Conservation (phyloP, 2,113 vertebrate genomes). For the Hippocampus abdominalis region DNA sequence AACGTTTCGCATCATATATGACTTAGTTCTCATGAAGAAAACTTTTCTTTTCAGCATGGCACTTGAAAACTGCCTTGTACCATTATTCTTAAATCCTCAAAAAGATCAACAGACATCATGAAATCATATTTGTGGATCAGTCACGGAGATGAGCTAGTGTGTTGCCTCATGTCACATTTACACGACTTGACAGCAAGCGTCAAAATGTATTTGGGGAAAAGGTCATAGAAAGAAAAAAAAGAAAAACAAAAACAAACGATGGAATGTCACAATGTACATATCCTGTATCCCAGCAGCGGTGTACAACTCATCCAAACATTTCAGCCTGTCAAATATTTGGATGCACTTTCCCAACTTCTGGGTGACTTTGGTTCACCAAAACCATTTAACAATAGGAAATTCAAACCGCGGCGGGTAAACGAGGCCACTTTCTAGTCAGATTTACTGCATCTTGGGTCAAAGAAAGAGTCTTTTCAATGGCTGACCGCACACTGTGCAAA, state of each 20-base stretch:
- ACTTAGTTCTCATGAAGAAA: not conserved
- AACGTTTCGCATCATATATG: not conserved
- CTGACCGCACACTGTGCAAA: constrained; percentile 5
- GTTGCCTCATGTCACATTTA: not conserved
- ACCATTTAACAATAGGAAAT: not conserved
- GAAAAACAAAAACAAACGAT: not conserved
- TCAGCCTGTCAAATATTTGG: not conserved
- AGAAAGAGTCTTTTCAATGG: not conserved
- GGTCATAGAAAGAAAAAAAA: not conserved
- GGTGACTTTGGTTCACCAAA: not conserved
- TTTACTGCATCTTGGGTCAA: not conserved
- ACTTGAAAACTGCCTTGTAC: not conserved
- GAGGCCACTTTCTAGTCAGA: not conserved
- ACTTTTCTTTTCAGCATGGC: constrained; percentile 1
- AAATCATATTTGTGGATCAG: not conserved
- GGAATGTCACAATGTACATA: not conserved
- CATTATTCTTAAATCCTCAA: not conserved
- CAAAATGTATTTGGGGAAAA: not conserved
- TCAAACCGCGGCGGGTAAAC: not conserved
- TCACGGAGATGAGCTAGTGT: not conserved
- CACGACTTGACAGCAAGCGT: not conserved
- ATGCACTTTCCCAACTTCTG: not conserved
- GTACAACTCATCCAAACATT: not conserved
- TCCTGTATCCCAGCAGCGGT: not conserved
- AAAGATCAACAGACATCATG: not conserved